phyloP scores from a whole-genome alignment of 2,113 vertebrate genomes.

The Megalops atlanticus region DNA sequence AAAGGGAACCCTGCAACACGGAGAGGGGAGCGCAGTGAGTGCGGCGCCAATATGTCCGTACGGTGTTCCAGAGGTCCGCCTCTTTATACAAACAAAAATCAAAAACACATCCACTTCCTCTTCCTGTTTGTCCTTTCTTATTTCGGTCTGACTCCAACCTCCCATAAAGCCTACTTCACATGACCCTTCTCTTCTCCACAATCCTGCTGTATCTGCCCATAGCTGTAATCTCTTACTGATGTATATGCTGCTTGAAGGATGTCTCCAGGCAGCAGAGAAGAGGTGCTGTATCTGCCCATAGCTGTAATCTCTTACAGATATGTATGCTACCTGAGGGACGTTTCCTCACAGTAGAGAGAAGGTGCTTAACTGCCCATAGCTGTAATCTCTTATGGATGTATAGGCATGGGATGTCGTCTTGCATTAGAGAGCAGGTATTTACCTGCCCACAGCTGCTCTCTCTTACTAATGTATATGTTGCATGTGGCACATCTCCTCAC shows the following conservation, averaged over 20 bases:
- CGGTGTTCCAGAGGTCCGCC: too few species aligned
- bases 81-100: too few species aligned
- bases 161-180: neutral
- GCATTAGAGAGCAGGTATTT: too few species aligned
- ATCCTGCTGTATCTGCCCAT: neutral
- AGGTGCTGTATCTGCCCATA: too few species aligned
- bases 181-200: neutral
- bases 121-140: neutral
- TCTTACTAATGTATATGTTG: neutral
- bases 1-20: slow-evolving; percentile 85
- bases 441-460: neutral
- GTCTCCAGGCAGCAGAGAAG: too few species aligned
- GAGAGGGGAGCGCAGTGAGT: neutral
- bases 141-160: neutral
- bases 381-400: too few species aligned
- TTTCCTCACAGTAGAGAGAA: too few species aligned
- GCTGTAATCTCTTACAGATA: too few species aligned
- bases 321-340: too few species aligned
- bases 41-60: neutral
- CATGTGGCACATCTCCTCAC: too few species aligned
- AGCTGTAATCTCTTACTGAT: neutral
- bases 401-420: too few species aligned
- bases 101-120: neutral
- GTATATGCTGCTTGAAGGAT: neutral
- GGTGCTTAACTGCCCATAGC: too few species aligned